phyloP scores from a whole-genome alignment of 2,797 vertebrate species.

The Rhincodon typus region DNA sequence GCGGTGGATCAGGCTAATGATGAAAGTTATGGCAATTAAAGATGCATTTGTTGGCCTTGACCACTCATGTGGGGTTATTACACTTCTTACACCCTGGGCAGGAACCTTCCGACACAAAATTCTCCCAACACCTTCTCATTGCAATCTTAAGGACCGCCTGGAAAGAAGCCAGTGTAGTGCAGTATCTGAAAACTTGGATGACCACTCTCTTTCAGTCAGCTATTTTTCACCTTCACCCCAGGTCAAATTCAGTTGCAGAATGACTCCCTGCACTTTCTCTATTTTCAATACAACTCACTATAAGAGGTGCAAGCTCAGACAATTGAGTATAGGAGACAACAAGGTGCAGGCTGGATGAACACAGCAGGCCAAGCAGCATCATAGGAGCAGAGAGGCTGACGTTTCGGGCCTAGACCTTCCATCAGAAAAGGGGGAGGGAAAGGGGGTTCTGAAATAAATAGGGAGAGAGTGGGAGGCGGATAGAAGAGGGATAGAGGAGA shows the following conservation, averaged over 20 bases:
- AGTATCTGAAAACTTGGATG: neutral
- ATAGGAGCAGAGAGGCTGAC: no score
- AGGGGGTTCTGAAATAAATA: no score
- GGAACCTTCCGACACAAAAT: neutral
- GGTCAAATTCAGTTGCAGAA: neutral
- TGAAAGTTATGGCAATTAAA: neutral
- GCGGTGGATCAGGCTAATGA: neutral
- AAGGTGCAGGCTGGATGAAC: no score
- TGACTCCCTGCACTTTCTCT: neutral
- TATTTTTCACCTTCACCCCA: neutral
- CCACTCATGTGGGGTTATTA: neutral
- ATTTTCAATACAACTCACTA: neutral
- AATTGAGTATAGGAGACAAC: no score
- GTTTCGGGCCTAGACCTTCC: no score
- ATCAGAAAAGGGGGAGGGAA: no score
- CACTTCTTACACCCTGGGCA: neutral
- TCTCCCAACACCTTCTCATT: neutral
- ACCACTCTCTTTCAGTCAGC: neutral
- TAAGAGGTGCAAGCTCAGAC: neutral
- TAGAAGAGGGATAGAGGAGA: no score
- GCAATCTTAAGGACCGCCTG: neutral
- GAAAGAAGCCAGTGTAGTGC: neutral
- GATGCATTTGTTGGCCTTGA: neutral
- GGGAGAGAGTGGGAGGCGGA: no score
- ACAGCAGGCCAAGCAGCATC: no score